phyloP scores from a whole-genome alignment of 2,113 vertebrate genomes.

The Bettongia penicillata region DNA sequence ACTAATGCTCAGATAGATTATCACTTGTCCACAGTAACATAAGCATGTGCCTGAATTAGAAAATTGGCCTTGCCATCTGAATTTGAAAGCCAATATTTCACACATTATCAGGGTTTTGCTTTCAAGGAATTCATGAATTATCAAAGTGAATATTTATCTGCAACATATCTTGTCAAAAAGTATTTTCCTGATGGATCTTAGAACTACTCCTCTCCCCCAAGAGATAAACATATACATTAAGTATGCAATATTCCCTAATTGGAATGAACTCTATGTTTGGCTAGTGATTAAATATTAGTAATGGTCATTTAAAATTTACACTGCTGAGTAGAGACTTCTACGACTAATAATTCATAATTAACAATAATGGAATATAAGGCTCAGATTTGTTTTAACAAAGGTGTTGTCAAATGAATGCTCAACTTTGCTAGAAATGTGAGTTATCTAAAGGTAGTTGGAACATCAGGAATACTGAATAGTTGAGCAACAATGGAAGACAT shows the following conservation, averaged over 20 bases:
- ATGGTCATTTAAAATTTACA: conserved; percentile 56
- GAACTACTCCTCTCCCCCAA: neutral
- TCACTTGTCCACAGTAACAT: too few relatives aligned
- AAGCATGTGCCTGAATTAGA: too few relatives aligned
- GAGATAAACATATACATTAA: conserved; percentile 23
- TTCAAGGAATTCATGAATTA: too few relatives aligned
- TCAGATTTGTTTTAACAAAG: conserved; percentile 70
- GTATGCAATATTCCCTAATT: neutral
- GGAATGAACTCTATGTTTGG: conserved; percentile 55
- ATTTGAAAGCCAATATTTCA: too few relatives aligned
- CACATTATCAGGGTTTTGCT: too few relatives aligned
- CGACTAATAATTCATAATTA: conserved; percentile 74
- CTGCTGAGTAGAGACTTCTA: conserved; percentile 49
- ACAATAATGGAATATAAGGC: conserved; percentile 71
- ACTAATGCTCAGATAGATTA: too few relatives aligned
- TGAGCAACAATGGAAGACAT: neutral
- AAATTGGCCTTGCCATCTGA: too few relatives aligned
- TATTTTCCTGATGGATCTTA: neutral
- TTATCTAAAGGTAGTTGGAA: conserved; percentile 43
- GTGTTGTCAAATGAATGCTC: conserved; percentile 56
- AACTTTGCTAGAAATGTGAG: conserved; percentile 63
- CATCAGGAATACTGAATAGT: conserved; percentile 32
- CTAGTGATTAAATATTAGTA: conserved; percentile 61
- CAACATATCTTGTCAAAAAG: neutral
- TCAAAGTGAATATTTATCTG: too few relatives aligned